A percentile compares a stretch with the other conserved stretches of the same genome.
phyloP scores from a whole-genome alignment of 1,140 invertebrate species.

The Euura lappo region DNA sequence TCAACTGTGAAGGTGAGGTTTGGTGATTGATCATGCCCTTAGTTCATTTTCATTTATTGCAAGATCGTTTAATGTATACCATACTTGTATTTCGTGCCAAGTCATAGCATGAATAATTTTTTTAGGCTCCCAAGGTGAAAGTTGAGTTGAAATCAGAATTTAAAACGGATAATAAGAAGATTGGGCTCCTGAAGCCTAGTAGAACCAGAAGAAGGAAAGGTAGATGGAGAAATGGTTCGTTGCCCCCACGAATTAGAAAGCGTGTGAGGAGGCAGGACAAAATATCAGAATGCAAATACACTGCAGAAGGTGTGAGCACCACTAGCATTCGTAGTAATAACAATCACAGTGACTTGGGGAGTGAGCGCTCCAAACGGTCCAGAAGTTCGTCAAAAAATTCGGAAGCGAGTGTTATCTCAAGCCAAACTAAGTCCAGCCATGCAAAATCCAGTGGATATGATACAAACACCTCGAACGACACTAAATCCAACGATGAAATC shows the following conservation, averaged over 20 bases:
- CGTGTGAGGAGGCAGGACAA: conserved; percentile 18
- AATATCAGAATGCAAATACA: conserved; percentile 19
- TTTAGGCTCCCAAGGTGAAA: conserved; percentile 27
- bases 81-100: too few relatives aligned
- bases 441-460: conserved; percentile 35
- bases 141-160: conserved; percentile 19
- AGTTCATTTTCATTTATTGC: conserved; percentile 4
- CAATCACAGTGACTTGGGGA: conserved; percentile 23
- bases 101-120: background rate
- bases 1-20: conserved; percentile 43
- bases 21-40: conserved; percentile 8
- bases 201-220: conserved; percentile 33
- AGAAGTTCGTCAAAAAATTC: conserved; percentile 34
- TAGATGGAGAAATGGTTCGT: conserved; percentile 42
- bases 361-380: conserved; percentile 4
- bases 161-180: conserved; percentile 8
- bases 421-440: conserved; percentile 13
- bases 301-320: conserved; percentile 29
- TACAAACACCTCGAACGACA: conserved; percentile 24
- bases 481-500: conserved; percentile 11
- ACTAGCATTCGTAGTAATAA: conserved; percentile 26
- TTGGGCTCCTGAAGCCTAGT: conserved; percentile 11
- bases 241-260: conserved; percentile 25
- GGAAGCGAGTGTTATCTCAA: conserved; percentile 15
- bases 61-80: too few relatives aligned